Conservation (phyloP, 2,113 vertebrate species). For the Brachyistius frenatus region DNA sequence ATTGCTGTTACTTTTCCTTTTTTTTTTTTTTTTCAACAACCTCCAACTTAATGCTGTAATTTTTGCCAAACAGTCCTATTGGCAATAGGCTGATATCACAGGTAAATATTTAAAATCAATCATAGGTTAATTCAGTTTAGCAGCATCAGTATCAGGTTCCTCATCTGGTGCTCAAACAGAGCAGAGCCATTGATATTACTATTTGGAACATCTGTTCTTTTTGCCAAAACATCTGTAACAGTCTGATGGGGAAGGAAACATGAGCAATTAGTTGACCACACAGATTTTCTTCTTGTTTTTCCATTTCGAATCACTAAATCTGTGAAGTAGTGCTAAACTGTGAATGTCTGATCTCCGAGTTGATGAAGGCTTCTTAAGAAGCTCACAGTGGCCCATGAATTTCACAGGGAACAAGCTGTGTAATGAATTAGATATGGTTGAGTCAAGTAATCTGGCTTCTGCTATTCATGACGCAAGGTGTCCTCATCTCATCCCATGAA, state of each 20-base stretch:
- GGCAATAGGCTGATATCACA: too few relatives aligned
- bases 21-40: too few relatives aligned
- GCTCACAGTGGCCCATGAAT: slow-evolving; percentile 8
- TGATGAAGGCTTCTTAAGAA: slow-evolving; percentile 36
- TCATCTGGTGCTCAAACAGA: too few relatives aligned
- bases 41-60: too few relatives aligned
- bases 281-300: neutral
- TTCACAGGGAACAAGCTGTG: slow-evolving; percentile 27
- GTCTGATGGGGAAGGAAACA: neutral
- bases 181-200: too few relatives aligned
- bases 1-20: too few relatives aligned
- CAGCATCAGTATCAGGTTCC: too few relatives aligned
- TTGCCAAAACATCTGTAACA: too few relatives aligned
- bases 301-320: slow-evolving; percentile 11
- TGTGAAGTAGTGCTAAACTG: slow-evolving; percentile 26
- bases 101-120: too few relatives aligned
- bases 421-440: slow-evolving; percentile 51
- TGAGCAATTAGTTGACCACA: neutral
- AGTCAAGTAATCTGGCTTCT: slow-evolving; percentile 42
- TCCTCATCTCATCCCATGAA: slow-evolving; percentile 56
- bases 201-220: too few relatives aligned
- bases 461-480: slow-evolving; percentile 56
- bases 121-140: too few relatives aligned
- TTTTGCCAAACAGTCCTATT: too few relatives aligned
- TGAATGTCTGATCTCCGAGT: slow-evolving; percentile 30